phyloP scores from a whole-genome alignment of 2,888 invertebrate species.

The Calameuta pallipes region DNA sequence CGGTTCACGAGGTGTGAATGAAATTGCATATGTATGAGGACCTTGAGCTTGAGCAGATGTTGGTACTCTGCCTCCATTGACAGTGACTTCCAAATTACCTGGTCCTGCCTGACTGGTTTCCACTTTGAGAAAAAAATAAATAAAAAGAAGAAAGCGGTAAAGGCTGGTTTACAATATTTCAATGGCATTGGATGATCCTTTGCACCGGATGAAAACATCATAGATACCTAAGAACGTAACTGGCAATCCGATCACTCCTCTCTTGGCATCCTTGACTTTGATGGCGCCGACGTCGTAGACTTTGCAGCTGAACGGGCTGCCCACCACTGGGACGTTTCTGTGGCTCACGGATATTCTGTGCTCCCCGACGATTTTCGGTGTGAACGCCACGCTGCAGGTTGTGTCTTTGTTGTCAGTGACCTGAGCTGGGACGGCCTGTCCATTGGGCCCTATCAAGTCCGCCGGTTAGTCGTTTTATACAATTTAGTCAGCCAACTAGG shows the following conservation, averaged over 20 bases:
- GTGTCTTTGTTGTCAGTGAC: conserved; percentile 86
- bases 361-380: conserved; percentile 90
- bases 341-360: conserved; percentile 90
- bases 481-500: conserved; percentile 51
- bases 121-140: conserved; percentile 69
- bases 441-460: conserved; percentile 84
- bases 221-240: conserved; percentile 86
- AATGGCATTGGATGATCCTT: neutral
- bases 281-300: conserved; percentile 95
- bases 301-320: conserved; percentile 94
- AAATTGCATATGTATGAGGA: conserved; percentile 95
- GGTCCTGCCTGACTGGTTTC: conserved; percentile 99
- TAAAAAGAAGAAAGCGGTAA: neutral
- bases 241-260: conserved; percentile 88
- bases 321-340: conserved; percentile 84
- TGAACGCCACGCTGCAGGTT: conserved; percentile 90
- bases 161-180: neutral
- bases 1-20: conserved; percentile 94
- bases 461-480: conserved; percentile 61
- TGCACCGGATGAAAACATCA: neutral
- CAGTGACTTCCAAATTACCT: conserved; percentile 97
- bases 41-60: conserved; percentile 97
- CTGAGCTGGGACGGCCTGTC: conserved; percentile 89
- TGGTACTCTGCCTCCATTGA: conserved; percentile 96
- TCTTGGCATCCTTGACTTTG: conserved; percentile 90